Evolutionary conservation across 2,888 invertebrate species (phyloP).

Genomic region (Chesias legatella): DNA sequence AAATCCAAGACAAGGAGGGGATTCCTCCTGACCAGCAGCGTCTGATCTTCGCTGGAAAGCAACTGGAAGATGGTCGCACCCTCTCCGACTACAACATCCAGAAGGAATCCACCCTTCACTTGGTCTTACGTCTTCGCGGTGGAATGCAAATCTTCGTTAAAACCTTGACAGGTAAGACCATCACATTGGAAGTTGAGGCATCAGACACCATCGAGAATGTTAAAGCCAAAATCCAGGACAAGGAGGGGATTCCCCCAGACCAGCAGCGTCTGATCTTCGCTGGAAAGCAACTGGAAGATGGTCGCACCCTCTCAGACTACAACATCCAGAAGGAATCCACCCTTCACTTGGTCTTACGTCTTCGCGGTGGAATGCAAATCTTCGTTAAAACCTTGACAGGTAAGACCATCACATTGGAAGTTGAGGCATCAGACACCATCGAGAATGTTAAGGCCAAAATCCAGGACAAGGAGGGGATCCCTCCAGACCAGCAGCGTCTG

Average conservation of each 20-base stretch:
- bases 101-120: slow-evolving; percentile 53
- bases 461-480: slow-evolving; percentile 59
- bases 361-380: slow-evolving; percentile 63
- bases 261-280: slow-evolving; percentile 60
- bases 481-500: slow-evolving; percentile 56
- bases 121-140: slow-evolving; percentile 54
- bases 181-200: slow-evolving; percentile 54
- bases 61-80: slow-evolving; percentile 56
- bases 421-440: slow-evolving; percentile 55
- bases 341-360: slow-evolving; percentile 50
- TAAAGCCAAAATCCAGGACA: slow-evolving; percentile 64
- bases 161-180: slow-evolving; percentile 55
- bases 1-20: slow-evolving; percentile 61
- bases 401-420: slow-evolving; percentile 56
- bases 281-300: slow-evolving; percentile 57
- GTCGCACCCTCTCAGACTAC: slow-evolving; percentile 55
- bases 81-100: slow-evolving; percentile 60
- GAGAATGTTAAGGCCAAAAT: slow-evolving; percentile 64
- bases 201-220: slow-evolving; percentile 67
- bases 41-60: slow-evolving; percentile 57
- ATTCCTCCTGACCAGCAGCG: slow-evolving; percentile 61
- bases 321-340: slow-evolving; percentile 61
- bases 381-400: slow-evolving; percentile 60
- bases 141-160: slow-evolving; percentile 64
- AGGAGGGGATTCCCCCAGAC: slow-evolving; percentile 61